phyloP scores from a whole-genome alignment of 2,888 invertebrate genomes.

The Perizoma flavofasciatum region DNA sequence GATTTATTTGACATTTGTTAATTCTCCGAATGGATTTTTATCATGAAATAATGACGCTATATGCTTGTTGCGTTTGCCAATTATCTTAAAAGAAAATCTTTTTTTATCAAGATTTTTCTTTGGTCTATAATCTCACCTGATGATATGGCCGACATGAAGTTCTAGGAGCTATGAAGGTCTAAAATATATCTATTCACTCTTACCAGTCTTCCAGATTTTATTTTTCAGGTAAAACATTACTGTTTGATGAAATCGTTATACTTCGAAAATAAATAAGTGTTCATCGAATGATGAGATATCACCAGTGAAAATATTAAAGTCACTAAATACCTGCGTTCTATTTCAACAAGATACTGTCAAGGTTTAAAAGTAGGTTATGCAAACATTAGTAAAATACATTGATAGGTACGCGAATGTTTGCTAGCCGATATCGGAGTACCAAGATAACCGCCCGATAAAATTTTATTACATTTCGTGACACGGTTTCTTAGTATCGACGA shows the following conservation, averaged over 20 bases:
- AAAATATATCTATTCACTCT: too few species aligned
- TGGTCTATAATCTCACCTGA: too few species aligned
- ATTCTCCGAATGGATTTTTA: not conserved
- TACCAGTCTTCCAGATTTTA: too few species aligned
- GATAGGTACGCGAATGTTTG: conserved; percentile 43
- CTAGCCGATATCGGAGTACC: conserved; percentile 45
- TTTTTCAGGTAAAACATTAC: too few species aligned
- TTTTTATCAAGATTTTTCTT: too few species aligned
- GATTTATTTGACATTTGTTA: not conserved
- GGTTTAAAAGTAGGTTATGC: conserved; percentile 39
- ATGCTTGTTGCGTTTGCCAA: not conserved
- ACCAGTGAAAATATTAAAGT: conserved; percentile 2
- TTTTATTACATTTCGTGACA: conserved; percentile 65
- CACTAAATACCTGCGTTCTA: conserved; percentile 4
- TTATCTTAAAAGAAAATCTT: too few species aligned
- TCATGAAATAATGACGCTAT: not conserved
- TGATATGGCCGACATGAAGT: too few species aligned
- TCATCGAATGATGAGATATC: not conserved
- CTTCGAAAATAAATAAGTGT: too few species aligned
- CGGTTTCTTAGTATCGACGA: conserved; percentile 51
- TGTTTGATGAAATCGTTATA: too few species aligned
- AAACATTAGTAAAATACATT: conserved; percentile 39
- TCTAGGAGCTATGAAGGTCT: too few species aligned
- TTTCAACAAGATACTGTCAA: conserved; percentile 7
- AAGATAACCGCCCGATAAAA: conserved; percentile 64